Percentiles rank a stretch among this genome's conserved stretches.
These are phyloP conservation scores for Eristalinus sepulchralis DNA, from an alignment of 2,888 invertebrate genomes.

Conservation along the genomic window DNA sequence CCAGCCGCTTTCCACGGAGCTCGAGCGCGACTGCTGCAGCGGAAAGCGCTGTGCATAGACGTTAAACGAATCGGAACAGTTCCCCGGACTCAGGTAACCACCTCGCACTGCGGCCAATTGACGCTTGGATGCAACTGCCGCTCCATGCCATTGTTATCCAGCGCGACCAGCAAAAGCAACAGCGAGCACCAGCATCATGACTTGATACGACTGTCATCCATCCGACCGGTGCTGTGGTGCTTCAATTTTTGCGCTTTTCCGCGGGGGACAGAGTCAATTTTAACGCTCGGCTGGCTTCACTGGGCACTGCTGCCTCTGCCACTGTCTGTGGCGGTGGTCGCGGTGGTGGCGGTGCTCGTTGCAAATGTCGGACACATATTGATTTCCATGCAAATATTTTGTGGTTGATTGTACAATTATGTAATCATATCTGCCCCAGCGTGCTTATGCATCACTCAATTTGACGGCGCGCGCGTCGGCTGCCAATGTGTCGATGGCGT, in stretches of 20 bases:
- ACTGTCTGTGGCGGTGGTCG: not conserved
- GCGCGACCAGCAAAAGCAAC: slow-evolving; percentile 2
- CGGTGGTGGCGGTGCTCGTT: slow-evolving; percentile 34
- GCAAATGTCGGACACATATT: slow-evolving; percentile 45
- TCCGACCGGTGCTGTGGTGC: slow-evolving; percentile 8
- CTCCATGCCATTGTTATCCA: slow-evolving; percentile 48
- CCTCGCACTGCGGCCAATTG: slow-evolving; percentile 31
- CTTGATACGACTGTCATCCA: slow-evolving; percentile 51
- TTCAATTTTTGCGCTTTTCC: slow-evolving; percentile 11
- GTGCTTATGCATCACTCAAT: slow-evolving; percentile 59
- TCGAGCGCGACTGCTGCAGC: slow-evolving; percentile 23
- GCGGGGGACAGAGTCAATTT: slow-evolving; percentile 13
- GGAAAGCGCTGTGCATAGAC: slow-evolving; percentile 44
- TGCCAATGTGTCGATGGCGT: slow-evolving; percentile 13
- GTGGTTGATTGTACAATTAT: slow-evolving; percentile 68
- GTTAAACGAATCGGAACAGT: slow-evolving; percentile 66
- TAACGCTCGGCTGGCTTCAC: slow-evolving; percentile 34
- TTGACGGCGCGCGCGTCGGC: slow-evolving; percentile 33
- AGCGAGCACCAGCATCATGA: slow-evolving; percentile 18
- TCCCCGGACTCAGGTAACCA: slow-evolving; percentile 60
- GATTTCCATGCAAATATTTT: slow-evolving; percentile 60
- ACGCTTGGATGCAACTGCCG: slow-evolving; percentile 23
- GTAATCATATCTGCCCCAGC: slow-evolving; percentile 35
- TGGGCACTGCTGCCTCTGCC: not conserved
- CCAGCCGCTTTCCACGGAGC: not conserved